Conservation (phyloP, 2,888 invertebrate species). For the Pollenia labialis region DNA sequence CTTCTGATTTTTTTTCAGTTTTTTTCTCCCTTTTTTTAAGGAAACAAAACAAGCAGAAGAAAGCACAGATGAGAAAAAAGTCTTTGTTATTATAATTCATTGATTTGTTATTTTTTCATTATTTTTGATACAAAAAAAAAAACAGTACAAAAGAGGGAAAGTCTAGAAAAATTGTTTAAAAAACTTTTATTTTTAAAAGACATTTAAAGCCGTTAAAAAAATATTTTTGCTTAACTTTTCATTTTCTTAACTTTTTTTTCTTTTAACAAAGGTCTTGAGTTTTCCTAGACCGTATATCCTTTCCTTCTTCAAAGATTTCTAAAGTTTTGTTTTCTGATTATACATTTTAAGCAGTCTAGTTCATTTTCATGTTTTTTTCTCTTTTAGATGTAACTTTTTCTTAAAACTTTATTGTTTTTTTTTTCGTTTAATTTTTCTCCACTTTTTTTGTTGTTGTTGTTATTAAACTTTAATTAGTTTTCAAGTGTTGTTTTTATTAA, state of each 20-base stretch:
- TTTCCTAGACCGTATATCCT: constrained; percentile 59
- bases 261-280: constrained; percentile 21
- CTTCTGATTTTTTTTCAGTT: background rate
- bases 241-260: constrained; percentile 12
- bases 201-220: constrained; percentile 31
- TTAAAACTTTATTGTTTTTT: constrained; percentile 74
- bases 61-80: constrained; percentile 25
- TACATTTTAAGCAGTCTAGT: constrained; percentile 62
- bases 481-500: constrained; percentile 82
- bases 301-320: constrained; percentile 49
- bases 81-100: constrained; percentile 71
- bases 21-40: background rate
- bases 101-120: constrained; percentile 74
- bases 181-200: constrained; percentile 51
- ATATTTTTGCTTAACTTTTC: constrained; percentile 49
- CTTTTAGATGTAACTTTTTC: constrained; percentile 73
- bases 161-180: constrained; percentile 32
- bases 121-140: constrained; percentile 31
- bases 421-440: constrained; percentile 55
- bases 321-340: constrained; percentile 25
- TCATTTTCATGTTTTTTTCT: constrained; percentile 52
- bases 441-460: constrained; percentile 74
- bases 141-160: constrained; percentile 29
- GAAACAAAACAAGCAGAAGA: background rate
- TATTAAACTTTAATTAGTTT: constrained; percentile 83